Evolutionary conservation across 1,140 invertebrate genomes (phyloP).

Genomic region (Ephestia elutella): DNA sequence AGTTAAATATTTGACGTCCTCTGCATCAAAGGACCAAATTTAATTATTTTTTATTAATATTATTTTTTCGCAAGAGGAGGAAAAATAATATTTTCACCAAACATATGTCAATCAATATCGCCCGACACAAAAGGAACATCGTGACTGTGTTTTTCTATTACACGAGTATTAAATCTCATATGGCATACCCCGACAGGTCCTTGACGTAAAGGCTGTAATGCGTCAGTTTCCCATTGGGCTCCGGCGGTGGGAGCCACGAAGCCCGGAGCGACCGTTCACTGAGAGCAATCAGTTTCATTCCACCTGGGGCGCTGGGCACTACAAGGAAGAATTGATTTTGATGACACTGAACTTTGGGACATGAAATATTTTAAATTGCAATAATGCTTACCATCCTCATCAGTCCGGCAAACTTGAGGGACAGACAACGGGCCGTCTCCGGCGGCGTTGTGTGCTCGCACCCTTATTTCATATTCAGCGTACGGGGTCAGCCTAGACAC

Average conservation of each 20-base stretch:
- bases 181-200: conserved; percentile 63
- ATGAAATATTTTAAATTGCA: not conserved
- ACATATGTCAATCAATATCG: no score
- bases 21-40: no score
- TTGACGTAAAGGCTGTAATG: conserved; percentile 87
- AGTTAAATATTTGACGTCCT: no score
- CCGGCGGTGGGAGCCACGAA: conserved; percentile 86
- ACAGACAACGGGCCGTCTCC: conserved; percentile 87
- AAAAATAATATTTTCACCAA: no score
- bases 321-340: conserved; percentile 13
- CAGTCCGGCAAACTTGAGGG: conserved; percentile 86
- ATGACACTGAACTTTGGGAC: no score
- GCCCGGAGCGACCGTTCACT: conserved; percentile 87
- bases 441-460: conserved; percentile 87
- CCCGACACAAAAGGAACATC: no score
- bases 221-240: conserved; percentile 86
- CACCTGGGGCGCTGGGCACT: conserved; percentile 88
- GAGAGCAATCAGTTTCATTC: conserved; percentile 87
- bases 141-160: no score
- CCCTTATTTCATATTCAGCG: conserved; percentile 88
- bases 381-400: conserved; percentile 81
- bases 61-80: no score
- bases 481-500: conserved; percentile 82
- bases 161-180: not conserved
- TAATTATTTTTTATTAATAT: no score